phyloP scores from a whole-genome alignment of 2,797 vertebrate species.

The Falco columbarius region DNA sequence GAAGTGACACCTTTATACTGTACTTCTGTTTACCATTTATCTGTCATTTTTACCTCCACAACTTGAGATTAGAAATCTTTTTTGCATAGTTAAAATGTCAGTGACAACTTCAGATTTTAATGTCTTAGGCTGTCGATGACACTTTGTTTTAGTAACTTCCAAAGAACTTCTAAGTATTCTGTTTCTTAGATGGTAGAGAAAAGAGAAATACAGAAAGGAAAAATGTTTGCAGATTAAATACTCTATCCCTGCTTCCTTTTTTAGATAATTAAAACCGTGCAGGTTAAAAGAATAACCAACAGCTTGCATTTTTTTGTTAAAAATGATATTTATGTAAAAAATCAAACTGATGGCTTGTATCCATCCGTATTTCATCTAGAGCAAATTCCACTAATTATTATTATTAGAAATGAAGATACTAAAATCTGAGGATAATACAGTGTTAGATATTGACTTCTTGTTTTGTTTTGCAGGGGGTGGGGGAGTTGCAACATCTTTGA shows the following conservation, averaged over 20 bases:
- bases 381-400: neutral
- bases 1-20: constrained; percentile 52
- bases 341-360: neutral
- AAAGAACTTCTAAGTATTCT: constrained; percentile 33
- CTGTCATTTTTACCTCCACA: constrained; percentile 37
- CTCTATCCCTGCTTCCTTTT: neutral
- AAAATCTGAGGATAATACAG: neutral
- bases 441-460: neutral
- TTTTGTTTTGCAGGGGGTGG: neutral
- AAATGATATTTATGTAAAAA: neutral
- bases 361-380: neutral
- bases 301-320: neutral
- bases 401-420: neutral
- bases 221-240: neutral
- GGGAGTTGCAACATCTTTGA: neutral
- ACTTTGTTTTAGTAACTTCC: constrained; percentile 44
- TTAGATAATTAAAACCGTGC: neutral
- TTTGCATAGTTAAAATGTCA: constrained; percentile 42
- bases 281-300: neutral
- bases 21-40: constrained; percentile 43
- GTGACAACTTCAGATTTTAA: constrained; percentile 48
- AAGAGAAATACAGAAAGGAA: neutral
- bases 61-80: constrained; percentile 41
- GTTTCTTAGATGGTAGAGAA: neutral
- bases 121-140: constrained; percentile 16